These are phyloP conservation scores for Mamestra configurata DNA, from an alignment of 1,140 invertebrate genomes.

Conservation along the genomic window DNA sequence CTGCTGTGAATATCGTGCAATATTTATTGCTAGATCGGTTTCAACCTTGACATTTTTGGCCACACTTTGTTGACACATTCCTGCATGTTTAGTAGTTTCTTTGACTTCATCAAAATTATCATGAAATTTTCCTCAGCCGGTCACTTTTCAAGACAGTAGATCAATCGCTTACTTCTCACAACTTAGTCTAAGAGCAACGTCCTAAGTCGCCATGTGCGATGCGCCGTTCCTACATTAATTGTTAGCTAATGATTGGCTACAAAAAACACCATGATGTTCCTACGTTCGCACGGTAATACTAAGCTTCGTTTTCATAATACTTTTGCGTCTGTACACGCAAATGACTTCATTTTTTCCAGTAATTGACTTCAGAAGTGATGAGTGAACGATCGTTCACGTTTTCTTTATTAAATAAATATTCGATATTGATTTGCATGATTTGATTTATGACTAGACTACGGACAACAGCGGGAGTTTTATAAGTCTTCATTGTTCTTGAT, in stretches of 20 bases:
- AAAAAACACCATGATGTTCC: slow-evolving; percentile 57
- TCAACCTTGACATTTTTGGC: slow-evolving; percentile 4
- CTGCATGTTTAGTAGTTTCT: not conserved
- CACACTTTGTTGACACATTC: not conserved
- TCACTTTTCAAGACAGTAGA: not conserved
- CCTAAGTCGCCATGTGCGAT: slow-evolving; percentile 55
- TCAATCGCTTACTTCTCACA: slow-evolving; percentile 30
- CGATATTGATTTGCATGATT: slow-evolving; percentile 3
- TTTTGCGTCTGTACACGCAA: slow-evolving; percentile 40
- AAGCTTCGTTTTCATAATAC: slow-evolving; percentile 31
- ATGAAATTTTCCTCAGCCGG: not conserved
- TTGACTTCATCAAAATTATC: not conserved
- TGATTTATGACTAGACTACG: slow-evolving; percentile 1
- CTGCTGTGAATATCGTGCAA: not conserved
- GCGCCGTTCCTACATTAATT: slow-evolving; percentile 64
- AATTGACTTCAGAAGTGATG: slow-evolving; percentile 46
- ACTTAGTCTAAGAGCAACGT: slow-evolving; percentile 51
- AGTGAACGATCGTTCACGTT: slow-evolving; percentile 6
- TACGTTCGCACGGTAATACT: slow-evolving; percentile 64
- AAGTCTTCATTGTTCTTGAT: slow-evolving; percentile 1
- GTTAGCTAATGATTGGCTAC: slow-evolving; percentile 65
- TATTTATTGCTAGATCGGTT: not conserved
- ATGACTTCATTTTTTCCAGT: slow-evolving; percentile 46
- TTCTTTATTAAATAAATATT: slow-evolving; percentile 20
- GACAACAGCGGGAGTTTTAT: not conserved